Evolutionary conservation across 2,113 vertebrate species (phyloP), one percentile per base, ranked within the genome.

Genomic region (Poicephalus meyeri): DNA sequence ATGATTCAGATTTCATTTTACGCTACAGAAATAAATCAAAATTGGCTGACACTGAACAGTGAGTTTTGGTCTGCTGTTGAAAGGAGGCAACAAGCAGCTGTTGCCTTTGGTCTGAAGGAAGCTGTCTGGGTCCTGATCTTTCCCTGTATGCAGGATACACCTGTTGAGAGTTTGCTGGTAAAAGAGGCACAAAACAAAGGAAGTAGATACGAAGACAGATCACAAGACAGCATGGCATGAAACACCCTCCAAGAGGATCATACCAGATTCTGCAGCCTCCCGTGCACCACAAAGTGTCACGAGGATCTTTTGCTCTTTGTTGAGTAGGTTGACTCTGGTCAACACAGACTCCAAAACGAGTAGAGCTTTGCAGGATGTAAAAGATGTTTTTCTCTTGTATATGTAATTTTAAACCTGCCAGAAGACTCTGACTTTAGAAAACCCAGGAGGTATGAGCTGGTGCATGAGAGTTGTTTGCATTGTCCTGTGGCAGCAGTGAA

Each of bases 1-100:
- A 81, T 80, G 50, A 91, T 79, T 85, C 84, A 85, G 81, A 92
- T 82, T 84, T 61, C n/a, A 69, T 91, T 82, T 92, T 72, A 79
- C 2, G 11, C 44, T 60, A 56, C 24, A 33, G 68, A 91, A 87
- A 92, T 81, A 89, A 87, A 93, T 91, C 77, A 64, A 91, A 93
- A 68, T 39, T 56, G 52, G 20, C 80, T 95, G 89, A 76, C 11
- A 39, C 2, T 35, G 81, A 91, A 72, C 47, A 3, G 0, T 33
- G 55, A 83, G 50, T 74, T 95, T 80, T 55, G 35, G 52, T 83
- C 65, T 93, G 65, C 52, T 93, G 33, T 89, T 89, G 84, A 72
- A 93, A 93, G 61, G 28, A 92, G 28, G 78, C 84, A 80, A 77
- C 49, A 17, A 58, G 49, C 72, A 91, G 65, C 73, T 95, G 50